Evolutionary conservation across 2,797 vertebrate species (phyloP).

Genomic region (Sebastes kiyomatsui): DNA sequence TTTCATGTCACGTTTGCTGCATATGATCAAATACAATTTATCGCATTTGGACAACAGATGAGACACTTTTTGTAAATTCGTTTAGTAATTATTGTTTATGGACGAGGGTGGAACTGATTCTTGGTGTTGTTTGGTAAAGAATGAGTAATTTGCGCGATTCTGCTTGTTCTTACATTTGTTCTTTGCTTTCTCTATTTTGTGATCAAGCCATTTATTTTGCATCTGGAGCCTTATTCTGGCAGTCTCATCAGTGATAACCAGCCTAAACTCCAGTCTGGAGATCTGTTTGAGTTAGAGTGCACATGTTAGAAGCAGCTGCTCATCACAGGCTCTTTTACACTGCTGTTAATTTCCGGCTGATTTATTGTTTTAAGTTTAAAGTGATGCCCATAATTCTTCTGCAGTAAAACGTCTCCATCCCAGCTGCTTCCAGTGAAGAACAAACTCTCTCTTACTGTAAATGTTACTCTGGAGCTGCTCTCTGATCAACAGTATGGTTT

Average conservation of each 20-base stretch:
- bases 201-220: neutral
- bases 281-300: neutral
- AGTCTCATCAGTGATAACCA: neutral
- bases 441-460: neutral
- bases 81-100: neutral
- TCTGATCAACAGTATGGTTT: neutral
- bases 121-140: neutral
- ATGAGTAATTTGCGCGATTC: neutral
- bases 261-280: neutral
- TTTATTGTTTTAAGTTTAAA: neutral
- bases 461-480: neutral
- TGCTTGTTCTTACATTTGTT: neutral
- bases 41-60: neutral
- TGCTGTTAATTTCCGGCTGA: neutral
- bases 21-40: neutral
- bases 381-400: neutral
- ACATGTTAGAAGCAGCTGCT: neutral
- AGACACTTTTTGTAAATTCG: fast-evolving
- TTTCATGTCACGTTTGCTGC: neutral
- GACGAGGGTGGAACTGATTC: neutral
- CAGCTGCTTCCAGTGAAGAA: neutral
- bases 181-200: neutral
- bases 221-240: neutral
- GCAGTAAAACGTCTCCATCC: neutral
- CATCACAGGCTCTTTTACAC: neutral